These are phyloP conservation scores for Patella vulgata DNA, from an alignment of 1,140 invertebrate species.

Conservation along the genomic window DNA sequence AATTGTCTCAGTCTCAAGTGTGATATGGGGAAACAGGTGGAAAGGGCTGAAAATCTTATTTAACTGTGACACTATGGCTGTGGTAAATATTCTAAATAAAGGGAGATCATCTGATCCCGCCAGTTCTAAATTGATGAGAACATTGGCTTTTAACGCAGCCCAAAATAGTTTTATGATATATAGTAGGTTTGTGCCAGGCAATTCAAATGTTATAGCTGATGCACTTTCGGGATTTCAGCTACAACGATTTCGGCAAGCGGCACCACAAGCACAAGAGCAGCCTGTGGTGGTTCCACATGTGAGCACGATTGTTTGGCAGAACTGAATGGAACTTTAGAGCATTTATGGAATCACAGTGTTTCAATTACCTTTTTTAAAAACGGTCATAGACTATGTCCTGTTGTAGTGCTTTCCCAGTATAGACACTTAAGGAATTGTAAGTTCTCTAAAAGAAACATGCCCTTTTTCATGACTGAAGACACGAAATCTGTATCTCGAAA, in stretches of 20 bases:
- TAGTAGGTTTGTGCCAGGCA: constrained; percentile 10
- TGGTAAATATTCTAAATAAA: constrained; percentile 21
- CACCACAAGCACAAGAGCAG: background rate
- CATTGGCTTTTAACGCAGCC: constrained; percentile 11
- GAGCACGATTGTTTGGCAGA: background rate
- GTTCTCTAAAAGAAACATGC: too few relatives aligned
- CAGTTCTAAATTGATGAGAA: constrained; percentile 22
- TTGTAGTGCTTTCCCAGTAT: too few relatives aligned
- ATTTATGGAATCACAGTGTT: too few relatives aligned
- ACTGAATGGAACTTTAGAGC: too few relatives aligned
- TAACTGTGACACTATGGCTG: constrained; percentile 26
- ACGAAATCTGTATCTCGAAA: too few relatives aligned
- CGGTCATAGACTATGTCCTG: too few relatives aligned
- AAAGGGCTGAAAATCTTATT: constrained; percentile 12
- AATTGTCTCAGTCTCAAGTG: constrained; percentile 16
- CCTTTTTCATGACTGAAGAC: too few relatives aligned
- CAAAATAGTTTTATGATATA: constrained; percentile 18
- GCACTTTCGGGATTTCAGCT: constrained; percentile 33
- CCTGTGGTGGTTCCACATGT: background rate
- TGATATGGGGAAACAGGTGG: constrained; percentile 26
- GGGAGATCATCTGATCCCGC: constrained; percentile 8
- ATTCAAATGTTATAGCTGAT: constrained; percentile 17
- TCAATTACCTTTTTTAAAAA: too few relatives aligned
- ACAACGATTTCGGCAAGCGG: constrained; percentile 10
- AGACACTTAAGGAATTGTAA: too few relatives aligned